Conservation (phyloP, 2,797 vertebrate genomes). For the Eupleurogrammus muticus region DNA sequence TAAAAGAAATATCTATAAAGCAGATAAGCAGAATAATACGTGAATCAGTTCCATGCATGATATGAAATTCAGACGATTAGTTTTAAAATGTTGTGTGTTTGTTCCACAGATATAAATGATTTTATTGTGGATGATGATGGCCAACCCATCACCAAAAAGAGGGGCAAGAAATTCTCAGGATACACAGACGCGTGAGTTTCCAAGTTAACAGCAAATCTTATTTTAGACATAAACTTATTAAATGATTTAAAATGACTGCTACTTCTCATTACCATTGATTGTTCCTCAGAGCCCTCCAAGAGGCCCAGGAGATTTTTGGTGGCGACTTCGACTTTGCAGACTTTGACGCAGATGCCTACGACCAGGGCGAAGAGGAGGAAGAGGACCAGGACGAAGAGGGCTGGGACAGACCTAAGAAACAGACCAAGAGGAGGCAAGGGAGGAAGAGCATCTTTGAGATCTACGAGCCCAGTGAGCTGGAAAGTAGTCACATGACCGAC, state of each 20-base stretch:
- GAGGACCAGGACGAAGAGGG: slow-evolving; percentile 95
- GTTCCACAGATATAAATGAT: slow-evolving; percentile 92
- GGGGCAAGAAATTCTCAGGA: slow-evolving; percentile 95
- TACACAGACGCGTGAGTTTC: slow-evolving; percentile 97
- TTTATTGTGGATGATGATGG: slow-evolving; percentile 99
- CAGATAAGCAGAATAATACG: background rate
- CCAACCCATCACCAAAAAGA: slow-evolving; percentile 97
- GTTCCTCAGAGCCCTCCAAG: slow-evolving; percentile 91
- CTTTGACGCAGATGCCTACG: slow-evolving; percentile 93
- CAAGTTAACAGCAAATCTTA: background rate
- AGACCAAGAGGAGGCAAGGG: slow-evolving; percentile 94
- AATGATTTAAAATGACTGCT: background rate
- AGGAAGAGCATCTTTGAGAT: slow-evolving; percentile 98
- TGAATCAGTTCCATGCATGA: background rate
- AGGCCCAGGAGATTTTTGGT: slow-evolving; percentile 98
- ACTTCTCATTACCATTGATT: background rate
- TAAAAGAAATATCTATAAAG: background rate
- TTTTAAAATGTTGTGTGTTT: slow-evolving; percentile 1
- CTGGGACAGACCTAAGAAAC: slow-evolving; percentile 95
- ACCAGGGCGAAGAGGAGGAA: slow-evolving; percentile 95
- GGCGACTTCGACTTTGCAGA: slow-evolving; percentile 98
- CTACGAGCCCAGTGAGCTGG: slow-evolving; percentile 98
- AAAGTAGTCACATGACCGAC: slow-evolving; percentile 98
- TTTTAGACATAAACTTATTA: too few species aligned
- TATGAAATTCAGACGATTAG: background rate